A percentile compares a stretch with the other conserved stretches of the same genome.
Conservation (phyloP, 2,113 vertebrate species). For the Anoura caudifer region DNA sequence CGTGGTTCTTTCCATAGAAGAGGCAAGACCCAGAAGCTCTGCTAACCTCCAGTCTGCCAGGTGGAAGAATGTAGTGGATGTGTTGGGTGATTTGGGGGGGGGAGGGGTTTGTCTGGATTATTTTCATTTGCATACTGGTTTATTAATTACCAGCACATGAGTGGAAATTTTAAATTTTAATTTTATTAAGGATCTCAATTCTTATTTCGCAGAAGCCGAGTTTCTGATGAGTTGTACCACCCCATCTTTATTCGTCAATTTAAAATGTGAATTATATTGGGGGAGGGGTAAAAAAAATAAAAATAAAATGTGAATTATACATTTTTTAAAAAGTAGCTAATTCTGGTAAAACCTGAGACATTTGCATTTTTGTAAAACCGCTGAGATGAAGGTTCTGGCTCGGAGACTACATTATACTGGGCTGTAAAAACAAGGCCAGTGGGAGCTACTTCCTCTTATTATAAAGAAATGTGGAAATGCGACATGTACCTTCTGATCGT, state of each 20-base stretch:
- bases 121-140: background rate
- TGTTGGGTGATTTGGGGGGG: background rate
- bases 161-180: background rate
- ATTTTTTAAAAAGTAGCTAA: background rate
- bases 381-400: background rate
- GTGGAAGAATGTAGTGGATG: accelerated
- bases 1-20: accelerated
- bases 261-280: conserved; percentile 6
- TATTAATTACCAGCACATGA: background rate
- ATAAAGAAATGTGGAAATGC: background rate
- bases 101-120: background rate
- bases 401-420: background rate
- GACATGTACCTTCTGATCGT: background rate
- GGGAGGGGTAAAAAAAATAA: no score
- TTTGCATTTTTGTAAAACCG: background rate
- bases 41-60: background rate
- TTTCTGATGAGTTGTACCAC: conserved; percentile 13
- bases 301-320: conserved; percentile 3
- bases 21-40: background rate
- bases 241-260: background rate
- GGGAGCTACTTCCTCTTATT: background rate
- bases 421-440: background rate
- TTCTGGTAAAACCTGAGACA: background rate
- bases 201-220: background rate
- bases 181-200: conserved; percentile 27